Percentiles rank a stretch among this genome's conserved stretches.
These are phyloP conservation scores for Entelurus aequoreus DNA, from an alignment of 2,113 vertebrate genomes.

Conservation along the genomic window DNA sequence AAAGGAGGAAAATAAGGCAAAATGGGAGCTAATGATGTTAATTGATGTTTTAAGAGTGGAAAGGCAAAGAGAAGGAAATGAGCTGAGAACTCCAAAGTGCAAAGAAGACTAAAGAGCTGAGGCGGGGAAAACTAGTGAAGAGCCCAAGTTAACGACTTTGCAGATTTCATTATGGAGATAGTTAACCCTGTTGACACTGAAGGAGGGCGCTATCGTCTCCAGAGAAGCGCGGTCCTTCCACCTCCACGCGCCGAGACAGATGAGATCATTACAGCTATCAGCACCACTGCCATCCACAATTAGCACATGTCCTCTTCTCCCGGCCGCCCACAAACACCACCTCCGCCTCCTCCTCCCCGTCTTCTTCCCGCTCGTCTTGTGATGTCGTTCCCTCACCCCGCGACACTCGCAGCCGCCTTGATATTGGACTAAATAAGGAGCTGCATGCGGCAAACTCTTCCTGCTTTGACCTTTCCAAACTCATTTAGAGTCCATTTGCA, in stretches of 20 bases:
- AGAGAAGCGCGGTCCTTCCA: slow-evolving; percentile 71
- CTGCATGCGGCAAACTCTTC: slow-evolving; percentile 52
- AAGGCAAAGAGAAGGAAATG: slow-evolving; percentile 40
- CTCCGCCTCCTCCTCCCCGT: slow-evolving; percentile 13
- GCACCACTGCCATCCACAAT: slow-evolving; percentile 77
- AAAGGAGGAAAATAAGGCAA: slow-evolving; percentile 4
- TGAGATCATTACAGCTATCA: slow-evolving; percentile 78
- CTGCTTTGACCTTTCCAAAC: slow-evolving; percentile 54
- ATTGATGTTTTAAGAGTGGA: slow-evolving; percentile 40
- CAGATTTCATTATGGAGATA: slow-evolving; percentile 82
- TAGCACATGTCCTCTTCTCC: slow-evolving; percentile 67
- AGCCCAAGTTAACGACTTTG: slow-evolving; percentile 76
- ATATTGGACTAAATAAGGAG: slow-evolving; percentile 66
- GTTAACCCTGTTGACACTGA: slow-evolving; percentile 79
- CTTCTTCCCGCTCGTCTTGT: slow-evolving; percentile 5
- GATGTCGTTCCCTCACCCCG: slow-evolving; percentile 39
- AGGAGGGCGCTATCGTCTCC: slow-evolving; percentile 73
- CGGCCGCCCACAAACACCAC: slow-evolving; percentile 10
- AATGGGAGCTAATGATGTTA: slow-evolving; percentile 46
- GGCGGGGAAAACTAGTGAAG: slow-evolving; percentile 68
- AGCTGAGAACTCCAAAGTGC: slow-evolving; percentile 60
- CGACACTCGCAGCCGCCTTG: slow-evolving; percentile 60
- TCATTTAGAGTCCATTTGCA: slow-evolving; percentile 57
- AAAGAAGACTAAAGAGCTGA: slow-evolving; percentile 69
- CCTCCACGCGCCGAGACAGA: slow-evolving; percentile 74